Evolutionary conservation across 2,113 vertebrate species (phyloP).

Genomic region (Cheirogaleus medius): DNA sequence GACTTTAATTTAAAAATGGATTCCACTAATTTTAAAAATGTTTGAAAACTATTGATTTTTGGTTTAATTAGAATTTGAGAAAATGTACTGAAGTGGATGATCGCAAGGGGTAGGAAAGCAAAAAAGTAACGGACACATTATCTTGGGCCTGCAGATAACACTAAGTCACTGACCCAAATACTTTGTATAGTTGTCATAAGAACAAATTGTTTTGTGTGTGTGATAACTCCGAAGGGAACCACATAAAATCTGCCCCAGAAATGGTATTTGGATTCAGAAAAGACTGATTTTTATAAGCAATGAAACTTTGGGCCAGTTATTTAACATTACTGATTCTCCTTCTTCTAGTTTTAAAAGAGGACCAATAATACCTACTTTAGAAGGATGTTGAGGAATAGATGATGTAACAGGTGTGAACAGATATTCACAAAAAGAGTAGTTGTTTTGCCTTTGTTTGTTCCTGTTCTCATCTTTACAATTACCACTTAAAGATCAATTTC

Average conservation of each 20-base stretch:
- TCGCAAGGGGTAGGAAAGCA: background rate
- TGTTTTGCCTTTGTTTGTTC: background rate
- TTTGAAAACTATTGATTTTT: background rate
- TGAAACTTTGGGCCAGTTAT: background rate
- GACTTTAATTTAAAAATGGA: background rate
- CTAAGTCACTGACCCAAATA: background rate
- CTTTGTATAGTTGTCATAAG: background rate
- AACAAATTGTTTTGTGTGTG: background rate
- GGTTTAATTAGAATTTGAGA: background rate
- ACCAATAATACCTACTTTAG: background rate
- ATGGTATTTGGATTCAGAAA: background rate
- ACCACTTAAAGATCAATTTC: background rate
- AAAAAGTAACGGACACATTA: background rate
- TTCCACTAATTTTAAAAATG: background rate
- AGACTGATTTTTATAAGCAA: background rate
- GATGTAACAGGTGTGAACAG: background rate
- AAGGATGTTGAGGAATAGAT: background rate
- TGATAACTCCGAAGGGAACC: background rate
- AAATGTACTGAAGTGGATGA: background rate
- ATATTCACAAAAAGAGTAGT: background rate
- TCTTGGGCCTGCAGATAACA: background rate
- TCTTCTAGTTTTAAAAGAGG: background rate
- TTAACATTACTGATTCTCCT: background rate
- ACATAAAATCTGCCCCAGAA: background rate
- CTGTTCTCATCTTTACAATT: background rate